These are phyloP conservation scores for Austrofundulus limnaeus DNA, from an alignment of 2,113 vertebrate genomes.

Conservation along the genomic window DNA sequence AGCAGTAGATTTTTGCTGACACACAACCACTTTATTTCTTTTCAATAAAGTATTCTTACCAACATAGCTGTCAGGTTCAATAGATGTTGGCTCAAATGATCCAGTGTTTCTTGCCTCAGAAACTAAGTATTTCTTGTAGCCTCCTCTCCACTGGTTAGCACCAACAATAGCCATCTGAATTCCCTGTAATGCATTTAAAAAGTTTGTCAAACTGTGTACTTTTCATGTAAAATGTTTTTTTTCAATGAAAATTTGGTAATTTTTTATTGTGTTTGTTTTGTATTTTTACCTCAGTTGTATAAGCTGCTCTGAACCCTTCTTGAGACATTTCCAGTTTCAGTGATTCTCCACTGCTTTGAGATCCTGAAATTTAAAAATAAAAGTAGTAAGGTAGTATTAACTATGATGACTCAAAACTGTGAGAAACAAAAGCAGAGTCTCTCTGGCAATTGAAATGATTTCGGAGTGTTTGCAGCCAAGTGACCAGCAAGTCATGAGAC, in stretches of 20 bases:
- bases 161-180: slow-evolving; percentile 63
- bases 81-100: neutral
- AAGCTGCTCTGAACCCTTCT: slow-evolving; percentile 67
- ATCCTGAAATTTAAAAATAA: slow-evolving; percentile 53
- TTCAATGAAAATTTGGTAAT: too few species aligned
- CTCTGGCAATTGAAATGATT: too few species aligned
- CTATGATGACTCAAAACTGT: too few species aligned
- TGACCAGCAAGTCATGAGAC: too few species aligned
- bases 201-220: too few species aligned
- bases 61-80: slow-evolving; percentile 67
- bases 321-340: slow-evolving; percentile 76
- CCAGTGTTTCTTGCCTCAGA: accelerated
- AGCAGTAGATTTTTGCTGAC: too few species aligned
- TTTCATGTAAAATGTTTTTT: too few species aligned
- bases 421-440: too few species aligned
- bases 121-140: slow-evolving; percentile 33
- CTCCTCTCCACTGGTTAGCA: slow-evolving; percentile 75
- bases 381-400: neutral
- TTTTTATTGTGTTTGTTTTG: too few species aligned
- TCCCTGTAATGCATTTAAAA: slow-evolving; percentile 30
- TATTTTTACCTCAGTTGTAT: slow-evolving; percentile 41
- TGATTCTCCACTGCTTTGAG: slow-evolving; percentile 58
- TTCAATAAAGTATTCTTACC: slow-evolving; percentile 42
- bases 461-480: too few species aligned
- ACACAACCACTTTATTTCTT: neutral